phyloP scores from a whole-genome alignment of 2,113 vertebrate species.

The Larimichthys crocea region DNA sequence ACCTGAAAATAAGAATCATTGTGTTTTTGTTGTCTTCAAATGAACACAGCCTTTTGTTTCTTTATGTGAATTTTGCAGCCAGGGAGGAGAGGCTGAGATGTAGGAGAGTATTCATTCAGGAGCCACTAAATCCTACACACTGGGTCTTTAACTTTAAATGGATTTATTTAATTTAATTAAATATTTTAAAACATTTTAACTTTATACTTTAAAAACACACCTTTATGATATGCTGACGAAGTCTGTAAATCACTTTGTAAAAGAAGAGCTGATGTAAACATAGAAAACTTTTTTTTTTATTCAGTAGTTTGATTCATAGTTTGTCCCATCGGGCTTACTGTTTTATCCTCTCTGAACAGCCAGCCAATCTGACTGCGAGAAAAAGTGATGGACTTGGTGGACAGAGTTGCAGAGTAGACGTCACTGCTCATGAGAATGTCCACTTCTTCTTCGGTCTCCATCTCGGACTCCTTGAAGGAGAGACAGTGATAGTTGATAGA shows the following conservation, averaged over 20 bases:
- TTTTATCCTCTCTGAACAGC: constrained; percentile 99
- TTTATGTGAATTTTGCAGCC: no score
- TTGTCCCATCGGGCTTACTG: constrained; percentile 79
- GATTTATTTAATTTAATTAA: background rate
- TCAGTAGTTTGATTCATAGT: background rate
- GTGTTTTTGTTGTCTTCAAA: no score
- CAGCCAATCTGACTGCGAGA: constrained; percentile 96
- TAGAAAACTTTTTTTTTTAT: background rate
- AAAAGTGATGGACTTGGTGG: constrained; percentile 99
- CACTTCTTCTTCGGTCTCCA: constrained; percentile 99
- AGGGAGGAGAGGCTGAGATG: no score
- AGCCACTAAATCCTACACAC: no score
- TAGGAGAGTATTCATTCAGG: no score
- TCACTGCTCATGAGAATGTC: constrained; percentile 99
- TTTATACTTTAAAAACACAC: background rate
- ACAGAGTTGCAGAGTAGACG: constrained; percentile 97
- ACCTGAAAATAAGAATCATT: no score
- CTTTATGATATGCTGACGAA: background rate
- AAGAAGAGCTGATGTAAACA: no score
- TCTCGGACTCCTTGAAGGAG: constrained; percentile 92
- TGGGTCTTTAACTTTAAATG: background rate
- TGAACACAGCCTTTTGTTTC: no score
- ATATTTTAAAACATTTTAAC: background rate
- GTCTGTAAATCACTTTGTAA: no score
- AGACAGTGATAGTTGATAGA: background rate